Percentiles rank a stretch among this genome's conserved stretches.
Evolutionary conservation across 2,113 vertebrate genomes (phyloP).

Genomic region (Meles meles): DNA sequence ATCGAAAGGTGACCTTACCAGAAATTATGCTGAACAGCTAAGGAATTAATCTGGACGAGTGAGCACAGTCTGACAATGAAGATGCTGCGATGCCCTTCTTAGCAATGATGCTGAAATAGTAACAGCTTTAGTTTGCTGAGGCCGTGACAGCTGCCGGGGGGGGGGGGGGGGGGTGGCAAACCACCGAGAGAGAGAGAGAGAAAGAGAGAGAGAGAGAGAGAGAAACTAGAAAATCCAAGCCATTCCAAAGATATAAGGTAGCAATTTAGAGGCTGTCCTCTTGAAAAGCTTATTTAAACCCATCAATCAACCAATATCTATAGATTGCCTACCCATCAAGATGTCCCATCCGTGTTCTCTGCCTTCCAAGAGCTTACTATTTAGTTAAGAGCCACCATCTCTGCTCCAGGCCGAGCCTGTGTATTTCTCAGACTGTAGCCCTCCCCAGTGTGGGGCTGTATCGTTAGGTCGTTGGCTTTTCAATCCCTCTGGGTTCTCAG

Average conservation of each 20-base stretch:
- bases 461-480: neutral
- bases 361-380: neutral
- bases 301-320: neutral
- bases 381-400: neutral
- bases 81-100: constrained; percentile 19
- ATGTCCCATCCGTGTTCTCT: neutral
- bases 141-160: neutral
- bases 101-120: constrained; percentile 19
- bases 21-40: constrained; percentile 29
- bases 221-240: neutral
- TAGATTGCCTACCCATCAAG: neutral
- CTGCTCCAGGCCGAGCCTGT: neutral
- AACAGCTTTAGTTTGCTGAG: neutral
- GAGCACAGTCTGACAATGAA: constrained; percentile 18
- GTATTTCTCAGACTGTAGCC: neutral
- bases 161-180: rapidly evolving
- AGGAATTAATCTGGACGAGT: constrained; percentile 19
- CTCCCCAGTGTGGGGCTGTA: neutral
- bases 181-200: neutral
- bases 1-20: constrained; percentile 26
- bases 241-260: neutral
- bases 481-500: neutral
- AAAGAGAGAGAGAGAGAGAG: neutral
- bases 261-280: neutral
- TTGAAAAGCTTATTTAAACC: neutral